Evolutionary conservation across 2,797 vertebrate genomes (phyloP), one percentile per base, ranked within the genome.

Genomic region (Coilia nasus): DNA sequence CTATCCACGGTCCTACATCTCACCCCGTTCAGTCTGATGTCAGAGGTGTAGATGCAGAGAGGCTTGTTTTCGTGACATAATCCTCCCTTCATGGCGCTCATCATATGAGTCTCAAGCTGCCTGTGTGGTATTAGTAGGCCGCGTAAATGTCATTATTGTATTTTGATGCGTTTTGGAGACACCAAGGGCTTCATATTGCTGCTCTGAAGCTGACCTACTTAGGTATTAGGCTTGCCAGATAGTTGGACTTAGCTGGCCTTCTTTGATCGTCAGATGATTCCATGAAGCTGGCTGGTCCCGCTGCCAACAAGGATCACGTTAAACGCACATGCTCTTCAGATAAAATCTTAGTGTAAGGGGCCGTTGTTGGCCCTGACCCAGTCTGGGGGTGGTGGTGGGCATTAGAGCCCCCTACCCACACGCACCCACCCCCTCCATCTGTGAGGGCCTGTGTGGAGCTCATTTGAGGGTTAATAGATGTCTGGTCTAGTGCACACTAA

Each of bases 401-500:
- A 44, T 44, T 14, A 6, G 62, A 21, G 31, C 35, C 71, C 71
- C 71, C 31, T 19, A 9, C 50, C 35, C 19, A 78, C 35, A 7
- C 17, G 28, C 23, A 9, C 23, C n/a, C 62, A 41, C 5, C 62
- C 31, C 67, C 6, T 41, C 71, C 71, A 78, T 78, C 71, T 78
- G 71, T 78, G 31, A 17, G 28, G 14, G 12, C 67, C 17, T 17
- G 2, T 41, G 71, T 78, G 71, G 71, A 41, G 31, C 35, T 19
- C 71, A 11, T 78, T 78, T 78, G 35, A 78, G 17, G 57, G 57
- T 19, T 59, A 78, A 78, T 78, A 78, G 31, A 78, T 78, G 71
- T 78, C 71, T 78, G 71, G 71, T 78, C 71, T 44, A 44, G 71
- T 78, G 71, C 71, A 41, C 71, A 78, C 71, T 17, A 15, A 41